Evolutionary conservation across 2,113 vertebrate genomes (phyloP).

Genomic region (Eidolon helvum): DNA sequence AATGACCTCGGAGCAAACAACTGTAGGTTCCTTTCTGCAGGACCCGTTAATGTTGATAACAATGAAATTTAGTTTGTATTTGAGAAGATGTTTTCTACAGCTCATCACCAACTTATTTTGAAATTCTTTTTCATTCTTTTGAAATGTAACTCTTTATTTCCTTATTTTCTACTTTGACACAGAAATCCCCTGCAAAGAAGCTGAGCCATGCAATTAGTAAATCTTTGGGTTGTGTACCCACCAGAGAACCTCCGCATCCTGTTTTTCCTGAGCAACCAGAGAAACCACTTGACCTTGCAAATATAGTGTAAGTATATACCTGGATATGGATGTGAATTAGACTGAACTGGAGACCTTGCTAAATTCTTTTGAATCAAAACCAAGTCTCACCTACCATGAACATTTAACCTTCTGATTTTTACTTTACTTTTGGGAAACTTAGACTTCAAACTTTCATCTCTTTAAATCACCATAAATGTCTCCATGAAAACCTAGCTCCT

Average conservation of each 20-base stretch:
- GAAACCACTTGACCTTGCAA: slow-evolving; percentile 93
- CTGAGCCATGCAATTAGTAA: slow-evolving; percentile 98
- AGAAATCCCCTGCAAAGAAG: slow-evolving; percentile 99
- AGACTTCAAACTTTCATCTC: neutral
- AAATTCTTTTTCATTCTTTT: slow-evolving; percentile 15
- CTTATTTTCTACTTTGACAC: slow-evolving; percentile 70
- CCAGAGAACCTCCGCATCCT: slow-evolving; percentile 94
- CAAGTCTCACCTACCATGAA: neutral
- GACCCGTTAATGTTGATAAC: neutral
- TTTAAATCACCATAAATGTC: neutral
- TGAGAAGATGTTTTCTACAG: neutral
- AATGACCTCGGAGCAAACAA: neutral
- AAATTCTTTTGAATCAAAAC: neutral
- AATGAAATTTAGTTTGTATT: neutral
- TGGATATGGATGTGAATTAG: neutral
- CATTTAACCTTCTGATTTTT: neutral
- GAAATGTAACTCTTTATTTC: slow-evolving; percentile 53
- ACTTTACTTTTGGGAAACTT: neutral
- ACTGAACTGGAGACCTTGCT: neutral
- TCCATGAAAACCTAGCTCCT: neutral
- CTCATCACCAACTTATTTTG: neutral
- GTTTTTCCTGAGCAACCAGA: slow-evolving; percentile 96
- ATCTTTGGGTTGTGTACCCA: slow-evolving; percentile 96
- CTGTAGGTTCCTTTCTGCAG: neutral
- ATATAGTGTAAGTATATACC: slow-evolving; percentile 90